Base-by-base conservation (phyloP, 2,113 vertebrate genomes). In the Octodon degus region DNA sequence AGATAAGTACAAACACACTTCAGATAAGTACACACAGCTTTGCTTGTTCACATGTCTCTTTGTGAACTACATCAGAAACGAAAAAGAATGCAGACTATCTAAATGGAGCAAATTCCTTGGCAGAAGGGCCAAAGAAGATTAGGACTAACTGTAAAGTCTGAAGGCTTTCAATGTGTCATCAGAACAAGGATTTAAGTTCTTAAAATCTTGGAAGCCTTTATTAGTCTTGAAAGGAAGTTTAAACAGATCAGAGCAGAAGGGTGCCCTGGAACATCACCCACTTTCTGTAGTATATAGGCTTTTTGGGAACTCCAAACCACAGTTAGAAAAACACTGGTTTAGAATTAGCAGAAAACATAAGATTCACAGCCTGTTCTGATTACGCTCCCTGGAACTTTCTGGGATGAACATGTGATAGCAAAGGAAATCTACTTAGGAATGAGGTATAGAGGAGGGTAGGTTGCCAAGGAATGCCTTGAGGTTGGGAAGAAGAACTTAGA, bases 71-170 rank as follows among this genome's bases (percentile, higher is more conserved):
- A 76, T 91, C 90, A 93, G 93, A 85, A 85, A 50, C 68, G 30
- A 67, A 63, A 95, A 95, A 70, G 37, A 89, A 94, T 67, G 50
- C 83, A 83, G 90, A 86, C 7, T 34, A 16, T 63, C 43, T 90
- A 72, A 93, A 63, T 80, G 62, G 70, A 93, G 83, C 83, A 53
- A 47, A 72, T 80, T 90, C 81, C 92, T 97, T 92, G 88, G 89
- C 85, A 85, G 12, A 47, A 76, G 50, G 37, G 27, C 72, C 62
- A 74, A 68, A 93, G 83, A 80, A 92, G 67, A 34, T 67, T 60
- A 87, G 12, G 19, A 58, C 34, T 74, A 43, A 24, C 60, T 87
- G n/a, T n/a, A 70, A 87, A 77, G 65, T 68, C 70, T 84, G 60
- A 24, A 40, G 7, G 30, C 32, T 24, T 50, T 72, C 62, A 62